These are phyloP conservation scores for Liopterus haemorrhoidalis DNA, from an alignment of 2,888 invertebrate genomes.

Conservation along the genomic window DNA sequence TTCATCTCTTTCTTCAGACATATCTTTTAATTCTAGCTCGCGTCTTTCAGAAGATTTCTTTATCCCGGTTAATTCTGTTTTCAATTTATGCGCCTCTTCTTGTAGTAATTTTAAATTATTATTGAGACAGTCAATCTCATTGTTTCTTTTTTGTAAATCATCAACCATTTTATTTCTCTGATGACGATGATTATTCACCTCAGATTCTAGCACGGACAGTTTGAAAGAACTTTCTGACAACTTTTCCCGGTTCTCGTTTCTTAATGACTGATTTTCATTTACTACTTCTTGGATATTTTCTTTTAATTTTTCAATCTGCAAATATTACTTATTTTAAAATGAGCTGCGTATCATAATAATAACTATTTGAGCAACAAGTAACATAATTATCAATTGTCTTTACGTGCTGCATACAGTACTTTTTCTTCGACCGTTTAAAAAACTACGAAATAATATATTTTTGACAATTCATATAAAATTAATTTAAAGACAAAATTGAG, in stretches of 20 bases:
- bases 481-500: too few relatives aligned
- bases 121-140: constrained; percentile 5
- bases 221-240: constrained; percentile 26
- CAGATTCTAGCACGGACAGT: constrained; percentile 25
- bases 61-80: constrained; percentile 2
- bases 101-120: constrained; percentile 3
- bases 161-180: constrained; percentile 1
- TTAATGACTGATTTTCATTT: constrained; percentile 26
- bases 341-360: too few relatives aligned
- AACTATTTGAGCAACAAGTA: too few relatives aligned
- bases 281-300: constrained; percentile 21
- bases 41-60: constrained; percentile 3
- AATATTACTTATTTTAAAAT: constrained; percentile 11
- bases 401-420: too few relatives aligned
- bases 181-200: constrained; percentile 20
- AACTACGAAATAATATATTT: too few relatives aligned
- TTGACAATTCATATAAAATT: too few relatives aligned
- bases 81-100: constrained; percentile 10
- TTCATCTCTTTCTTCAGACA: constrained; percentile 9
- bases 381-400: too few relatives aligned
- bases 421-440: too few relatives aligned
- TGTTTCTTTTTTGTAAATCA: constrained; percentile 2
- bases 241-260: constrained; percentile 23
- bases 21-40: constrained; percentile 10
- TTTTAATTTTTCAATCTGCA: constrained; percentile 26